Percentiles rank a stretch among this genome's conserved stretches.
Conservation (phyloP, 2,888 invertebrate species). For the Patella ulyssiponensis region DNA sequence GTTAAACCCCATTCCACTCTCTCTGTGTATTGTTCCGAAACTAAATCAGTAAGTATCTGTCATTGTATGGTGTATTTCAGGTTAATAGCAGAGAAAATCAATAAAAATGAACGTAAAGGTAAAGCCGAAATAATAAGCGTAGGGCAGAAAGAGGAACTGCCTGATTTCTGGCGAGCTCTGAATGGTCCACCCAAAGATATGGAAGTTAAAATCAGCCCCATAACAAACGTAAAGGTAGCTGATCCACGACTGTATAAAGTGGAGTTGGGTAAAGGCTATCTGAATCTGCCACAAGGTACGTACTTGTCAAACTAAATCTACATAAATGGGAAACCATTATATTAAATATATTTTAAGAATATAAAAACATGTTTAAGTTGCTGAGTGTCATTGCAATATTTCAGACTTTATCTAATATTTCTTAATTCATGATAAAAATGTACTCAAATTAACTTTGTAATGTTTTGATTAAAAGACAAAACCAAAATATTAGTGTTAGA, state of each 20-base stretch:
- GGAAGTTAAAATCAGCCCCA: constrained; percentile 34
- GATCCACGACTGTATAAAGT: constrained; percentile 91
- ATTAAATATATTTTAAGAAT: no score
- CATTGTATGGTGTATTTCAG: constrained; percentile 70
- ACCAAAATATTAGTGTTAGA: no score
- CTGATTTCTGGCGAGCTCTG: constrained; percentile 87
- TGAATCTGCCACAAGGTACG: constrained; percentile 92
- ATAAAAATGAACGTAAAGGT: constrained; percentile 97
- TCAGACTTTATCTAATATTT: no score
- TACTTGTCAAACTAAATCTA: neutral
- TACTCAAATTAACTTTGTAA: no score
- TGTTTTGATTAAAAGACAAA: no score
- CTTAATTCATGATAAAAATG: no score
- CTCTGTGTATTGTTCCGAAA: neutral
- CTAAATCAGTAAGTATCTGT: no score
- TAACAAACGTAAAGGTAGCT: constrained; percentile 48
- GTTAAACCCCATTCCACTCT: neutral
- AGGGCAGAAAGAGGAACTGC: constrained; percentile 85
- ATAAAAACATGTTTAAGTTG: no score
- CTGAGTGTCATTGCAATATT: no score
- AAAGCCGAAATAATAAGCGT: constrained; percentile 91
- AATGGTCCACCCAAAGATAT: constrained; percentile 68
- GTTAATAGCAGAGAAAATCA: constrained; percentile 96
- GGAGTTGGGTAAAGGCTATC: constrained; percentile 97
- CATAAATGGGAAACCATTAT: no score